phyloP scores from a whole-genome alignment of 92 coral and sea anemone species.

The Muricea muricata region DNA sequence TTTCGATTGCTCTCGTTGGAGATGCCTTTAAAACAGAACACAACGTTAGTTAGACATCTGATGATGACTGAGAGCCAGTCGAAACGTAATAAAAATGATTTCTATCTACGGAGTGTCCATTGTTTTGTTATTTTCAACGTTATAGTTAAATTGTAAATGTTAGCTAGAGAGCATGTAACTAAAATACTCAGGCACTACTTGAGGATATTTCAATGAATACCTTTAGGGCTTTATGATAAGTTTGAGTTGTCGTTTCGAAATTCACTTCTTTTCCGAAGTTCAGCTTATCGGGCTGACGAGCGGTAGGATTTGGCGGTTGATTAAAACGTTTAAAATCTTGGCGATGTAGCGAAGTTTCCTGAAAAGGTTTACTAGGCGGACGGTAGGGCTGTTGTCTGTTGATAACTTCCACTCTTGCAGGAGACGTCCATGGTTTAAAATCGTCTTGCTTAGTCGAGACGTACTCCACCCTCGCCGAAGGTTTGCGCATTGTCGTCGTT shows the following conservation, averaged over 20 bases:
- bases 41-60: neutral
- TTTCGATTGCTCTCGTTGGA: slow-evolving; percentile 69
- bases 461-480: slow-evolving; percentile 88
- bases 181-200: neutral
- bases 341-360: slow-evolving; percentile 85
- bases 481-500: slow-evolving; percentile 88
- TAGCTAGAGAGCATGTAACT: too few relatives aligned
- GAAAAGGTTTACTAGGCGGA: slow-evolving; percentile 85
- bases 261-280: slow-evolving; percentile 18
- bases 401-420: slow-evolving; percentile 68
- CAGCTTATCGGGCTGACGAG: slow-evolving; percentile 91
- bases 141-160: too few relatives aligned
- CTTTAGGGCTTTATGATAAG: slow-evolving; percentile 65
- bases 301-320: slow-evolving; percentile 94
- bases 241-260: slow-evolving; percentile 36
- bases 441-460: slow-evolving; percentile 85
- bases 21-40: slow-evolving; percentile 55
- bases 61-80: too few relatives aligned
- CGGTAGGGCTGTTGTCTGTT: slow-evolving; percentile 75
- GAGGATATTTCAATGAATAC: neutral
- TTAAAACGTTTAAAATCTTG: slow-evolving; percentile 88
- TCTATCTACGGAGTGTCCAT: too few relatives aligned
- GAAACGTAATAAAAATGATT: too few relatives aligned
- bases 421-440: slow-evolving; percentile 74
- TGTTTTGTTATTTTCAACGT: too few relatives aligned